phyloP scores from a whole-genome alignment of 2,113 vertebrate genomes.

The Alouatta palliata region DNA sequence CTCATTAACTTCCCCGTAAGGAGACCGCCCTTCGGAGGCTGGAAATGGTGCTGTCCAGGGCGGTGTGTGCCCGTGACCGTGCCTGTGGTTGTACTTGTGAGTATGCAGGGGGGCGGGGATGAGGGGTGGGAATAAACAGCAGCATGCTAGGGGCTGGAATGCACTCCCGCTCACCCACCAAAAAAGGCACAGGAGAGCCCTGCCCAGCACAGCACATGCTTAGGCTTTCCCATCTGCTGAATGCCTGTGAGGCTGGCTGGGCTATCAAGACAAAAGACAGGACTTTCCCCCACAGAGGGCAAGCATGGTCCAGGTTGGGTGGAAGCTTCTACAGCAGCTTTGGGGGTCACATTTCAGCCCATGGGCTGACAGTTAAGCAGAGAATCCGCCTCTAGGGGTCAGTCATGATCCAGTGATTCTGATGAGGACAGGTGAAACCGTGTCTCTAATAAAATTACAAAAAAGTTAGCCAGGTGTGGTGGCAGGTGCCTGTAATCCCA shows the following conservation, averaged over 20 bases:
- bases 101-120: no score
- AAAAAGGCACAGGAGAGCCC: not conserved
- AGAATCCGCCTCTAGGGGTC: no score
- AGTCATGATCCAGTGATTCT: no score
- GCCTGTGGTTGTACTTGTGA: not conserved
- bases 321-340: no score
- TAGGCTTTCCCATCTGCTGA: not conserved
- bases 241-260: not conserved
- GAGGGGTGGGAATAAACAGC: not conserved
- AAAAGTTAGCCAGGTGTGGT: no score
- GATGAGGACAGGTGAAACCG: no score
- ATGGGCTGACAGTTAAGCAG: no score
- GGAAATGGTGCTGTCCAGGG: not conserved
- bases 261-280: not conserved
- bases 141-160: not conserved
- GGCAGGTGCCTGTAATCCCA: no score
- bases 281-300: not conserved
- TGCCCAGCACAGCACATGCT: not conserved
- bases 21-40: not conserved
- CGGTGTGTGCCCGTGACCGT: rapidly evolving
- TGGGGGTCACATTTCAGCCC: no score
- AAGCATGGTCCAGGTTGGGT: no score
- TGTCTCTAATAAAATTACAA: no score
- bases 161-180: not conserved
- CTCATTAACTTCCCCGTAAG: not conserved